Conservation (phyloP, 2,113 vertebrate species). For the Ellobius talpinus region DNA sequence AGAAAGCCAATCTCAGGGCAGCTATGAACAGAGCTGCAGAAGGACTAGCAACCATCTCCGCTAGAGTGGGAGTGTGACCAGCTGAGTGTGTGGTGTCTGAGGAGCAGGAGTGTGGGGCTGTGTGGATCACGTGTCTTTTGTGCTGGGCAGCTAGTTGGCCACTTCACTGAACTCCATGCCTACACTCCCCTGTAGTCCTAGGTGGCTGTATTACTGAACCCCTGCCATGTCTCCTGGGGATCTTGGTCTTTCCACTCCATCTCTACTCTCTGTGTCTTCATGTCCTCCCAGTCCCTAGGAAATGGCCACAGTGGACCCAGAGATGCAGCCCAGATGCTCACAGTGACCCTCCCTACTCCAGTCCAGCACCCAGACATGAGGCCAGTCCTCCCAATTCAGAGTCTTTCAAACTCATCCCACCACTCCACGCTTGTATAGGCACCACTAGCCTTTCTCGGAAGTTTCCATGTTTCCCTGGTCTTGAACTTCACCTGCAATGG, state of each 20-base stretch:
- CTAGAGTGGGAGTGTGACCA: background rate
- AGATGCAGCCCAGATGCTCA: background rate
- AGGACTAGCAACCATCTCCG: background rate
- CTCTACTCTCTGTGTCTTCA: too few relatives aligned
- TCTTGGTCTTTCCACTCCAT: background rate
- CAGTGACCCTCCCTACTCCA: too few relatives aligned
- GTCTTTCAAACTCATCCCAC: background rate
- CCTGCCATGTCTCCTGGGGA: background rate
- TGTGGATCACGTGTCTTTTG: background rate
- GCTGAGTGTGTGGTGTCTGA: too few relatives aligned
- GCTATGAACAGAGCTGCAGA: background rate
- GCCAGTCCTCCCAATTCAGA: rapidly evolving
- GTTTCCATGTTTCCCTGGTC: slow-evolving; percentile 44
- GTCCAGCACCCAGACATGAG: rapidly evolving
- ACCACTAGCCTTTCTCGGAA: background rate
- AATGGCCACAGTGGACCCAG: background rate
- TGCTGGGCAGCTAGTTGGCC: background rate
- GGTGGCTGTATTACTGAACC: rapidly evolving
- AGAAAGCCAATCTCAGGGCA: background rate
- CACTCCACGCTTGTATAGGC: too few relatives aligned
- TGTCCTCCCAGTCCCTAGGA: background rate
- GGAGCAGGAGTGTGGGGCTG: background rate
- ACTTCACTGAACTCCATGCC: background rate
- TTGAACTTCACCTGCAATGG: rapidly evolving
- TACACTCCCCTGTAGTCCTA: background rate